Percentiles rank a stretch among this genome's conserved stretches.
phyloP scores from a whole-genome alignment of 2,797 vertebrate genomes.

The Phoxinus dragarum region DNA sequence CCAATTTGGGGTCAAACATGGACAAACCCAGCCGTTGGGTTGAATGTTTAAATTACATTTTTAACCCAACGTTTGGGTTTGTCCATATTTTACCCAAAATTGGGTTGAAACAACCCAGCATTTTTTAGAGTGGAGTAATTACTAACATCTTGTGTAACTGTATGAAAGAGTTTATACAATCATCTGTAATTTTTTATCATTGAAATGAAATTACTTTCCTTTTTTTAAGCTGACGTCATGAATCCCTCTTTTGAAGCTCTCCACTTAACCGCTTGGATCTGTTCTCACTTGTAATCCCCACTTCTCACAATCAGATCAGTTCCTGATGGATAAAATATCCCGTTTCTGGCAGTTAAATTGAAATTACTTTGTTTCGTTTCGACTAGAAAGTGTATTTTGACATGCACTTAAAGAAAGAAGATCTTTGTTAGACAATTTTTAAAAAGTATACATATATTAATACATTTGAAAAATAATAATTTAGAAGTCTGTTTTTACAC shows the following conservation, averaged over 20 bases:
- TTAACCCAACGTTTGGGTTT: too few relatives aligned
- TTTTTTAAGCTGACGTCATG: neutral
- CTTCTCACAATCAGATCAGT: neutral
- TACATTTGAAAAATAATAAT: neutral
- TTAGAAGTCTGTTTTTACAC: neutral
- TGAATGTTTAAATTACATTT: too few relatives aligned
- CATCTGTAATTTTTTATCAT: neutral
- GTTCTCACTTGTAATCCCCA: neutral
- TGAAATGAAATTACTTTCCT: neutral
- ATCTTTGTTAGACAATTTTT: neutral
- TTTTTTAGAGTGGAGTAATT: too few relatives aligned
- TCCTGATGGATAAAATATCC: neutral
- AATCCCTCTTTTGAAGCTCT: neutral
- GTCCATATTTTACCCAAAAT: too few relatives aligned
- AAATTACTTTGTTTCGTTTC: neutral
- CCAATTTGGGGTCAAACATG: too few relatives aligned
- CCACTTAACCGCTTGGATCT: neutral
- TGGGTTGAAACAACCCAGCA: too few relatives aligned
- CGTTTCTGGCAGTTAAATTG: neutral
- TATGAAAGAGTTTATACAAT: neutral
- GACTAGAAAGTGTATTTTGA: neutral
- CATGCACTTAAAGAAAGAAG: neutral
- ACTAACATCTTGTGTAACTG: neutral
- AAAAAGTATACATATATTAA: neutral
- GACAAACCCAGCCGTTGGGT: too few relatives aligned